These are phyloP conservation scores for Merops nubicus DNA, from an alignment of 2,113 vertebrate genomes.

Conservation along the genomic window DNA sequence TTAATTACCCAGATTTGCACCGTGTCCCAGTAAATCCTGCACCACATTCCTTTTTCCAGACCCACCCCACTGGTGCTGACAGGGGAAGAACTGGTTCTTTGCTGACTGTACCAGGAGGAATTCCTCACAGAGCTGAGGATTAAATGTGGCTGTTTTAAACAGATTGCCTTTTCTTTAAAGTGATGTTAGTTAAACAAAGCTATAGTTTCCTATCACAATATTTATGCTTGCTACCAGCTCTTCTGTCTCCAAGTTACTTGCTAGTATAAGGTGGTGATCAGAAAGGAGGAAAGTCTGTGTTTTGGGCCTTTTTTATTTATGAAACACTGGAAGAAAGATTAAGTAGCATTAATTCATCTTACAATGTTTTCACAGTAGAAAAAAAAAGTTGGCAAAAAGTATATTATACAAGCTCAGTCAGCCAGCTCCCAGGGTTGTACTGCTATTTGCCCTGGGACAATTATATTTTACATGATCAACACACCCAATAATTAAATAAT, in stretches of 20 bases:
- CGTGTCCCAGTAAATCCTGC: background rate
- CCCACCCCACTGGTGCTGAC: background rate
- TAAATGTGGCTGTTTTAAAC: slow-evolving; percentile 48
- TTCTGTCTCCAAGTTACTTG: slow-evolving; percentile 39
- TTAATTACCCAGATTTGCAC: background rate
- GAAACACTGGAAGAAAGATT: slow-evolving; percentile 59
- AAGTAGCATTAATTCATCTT: slow-evolving; percentile 67
- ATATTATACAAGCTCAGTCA: slow-evolving; percentile 49
- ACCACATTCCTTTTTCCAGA: background rate
- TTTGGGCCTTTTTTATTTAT: slow-evolving; percentile 60
- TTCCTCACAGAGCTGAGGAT: slow-evolving; percentile 33
- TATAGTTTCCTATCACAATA: slow-evolving; percentile 67
- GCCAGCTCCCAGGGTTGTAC: slow-evolving; percentile 52
- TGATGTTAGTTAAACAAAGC: slow-evolving; percentile 60
- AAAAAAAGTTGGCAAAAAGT: slow-evolving; percentile 63
- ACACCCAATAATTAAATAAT: slow-evolving; percentile 78
- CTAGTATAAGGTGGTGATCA: slow-evolving; percentile 46
- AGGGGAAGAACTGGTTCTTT: slow-evolving; percentile 6
- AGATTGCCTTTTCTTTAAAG: slow-evolving; percentile 55
- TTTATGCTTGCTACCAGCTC: slow-evolving; percentile 63
- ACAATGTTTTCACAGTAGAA: slow-evolving; percentile 60
- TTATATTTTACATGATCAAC: slow-evolving; percentile 74
- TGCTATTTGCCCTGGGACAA: slow-evolving; percentile 71
- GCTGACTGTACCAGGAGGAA: background rate
- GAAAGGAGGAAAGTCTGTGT: slow-evolving; percentile 2